Evolutionary conservation across 1,140 invertebrate genomes (phyloP).

Genomic region (Acromyrmex echinatior): DNA sequence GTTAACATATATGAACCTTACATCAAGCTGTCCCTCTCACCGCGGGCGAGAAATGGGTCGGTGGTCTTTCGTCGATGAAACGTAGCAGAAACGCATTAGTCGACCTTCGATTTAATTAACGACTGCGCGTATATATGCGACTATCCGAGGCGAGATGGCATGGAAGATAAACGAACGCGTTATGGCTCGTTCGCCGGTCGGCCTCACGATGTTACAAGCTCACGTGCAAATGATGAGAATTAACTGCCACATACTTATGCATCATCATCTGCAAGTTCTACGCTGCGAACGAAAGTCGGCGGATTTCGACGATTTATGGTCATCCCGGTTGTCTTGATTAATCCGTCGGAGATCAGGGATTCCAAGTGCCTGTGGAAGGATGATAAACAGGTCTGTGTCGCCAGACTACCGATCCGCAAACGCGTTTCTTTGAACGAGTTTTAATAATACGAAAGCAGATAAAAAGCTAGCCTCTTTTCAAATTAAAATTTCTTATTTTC

Average conservation of each 20-base stretch:
- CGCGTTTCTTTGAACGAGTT: slow-evolving; percentile 6
- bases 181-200: not conserved
- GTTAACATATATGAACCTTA: slow-evolving; percentile 49
- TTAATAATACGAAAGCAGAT: not conserved
- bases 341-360: slow-evolving; percentile 57
- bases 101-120: slow-evolving; percentile 61
- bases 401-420: not conserved
- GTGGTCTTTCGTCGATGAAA: slow-evolving; percentile 14
- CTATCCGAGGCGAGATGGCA: slow-evolving; percentile 13
- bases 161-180: slow-evolving; percentile 39
- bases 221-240: slow-evolving; percentile 53
- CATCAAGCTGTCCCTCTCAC: slow-evolving; percentile 39
- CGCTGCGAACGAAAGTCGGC: slow-evolving; percentile 34
- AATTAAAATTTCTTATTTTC: not conserved
- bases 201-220: not conserved
- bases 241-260: slow-evolving; percentile 49
- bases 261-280: slow-evolving; percentile 44
- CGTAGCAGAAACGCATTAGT: slow-evolving; percentile 48
- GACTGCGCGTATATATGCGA: not conserved
- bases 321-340: slow-evolving; percentile 65
- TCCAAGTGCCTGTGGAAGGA: slow-evolving; percentile 44
- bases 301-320: slow-evolving; percentile 64
- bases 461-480: not conserved
- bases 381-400: slow-evolving; percentile 68
- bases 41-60: slow-evolving; percentile 3